These are phyloP conservation scores for Sebastes steindachneri DNA, from an alignment of 2,797 vertebrate species.

Conservation along the genomic window DNA sequence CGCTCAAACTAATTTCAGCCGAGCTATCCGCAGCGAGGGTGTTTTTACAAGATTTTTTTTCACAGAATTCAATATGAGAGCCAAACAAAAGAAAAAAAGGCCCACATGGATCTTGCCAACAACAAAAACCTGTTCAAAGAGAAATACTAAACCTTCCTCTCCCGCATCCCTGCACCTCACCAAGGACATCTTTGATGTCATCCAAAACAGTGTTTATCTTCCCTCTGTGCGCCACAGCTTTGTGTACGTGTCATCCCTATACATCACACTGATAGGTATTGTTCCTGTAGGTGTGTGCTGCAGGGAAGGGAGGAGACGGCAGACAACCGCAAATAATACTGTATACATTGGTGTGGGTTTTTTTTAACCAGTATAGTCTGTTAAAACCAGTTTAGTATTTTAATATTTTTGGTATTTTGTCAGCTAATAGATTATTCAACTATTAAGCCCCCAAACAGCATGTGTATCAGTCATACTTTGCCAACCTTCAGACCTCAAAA, in stretches of 20 bases:
- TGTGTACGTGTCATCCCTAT: slow-evolving; percentile 27
- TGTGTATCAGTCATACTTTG: not conserved
- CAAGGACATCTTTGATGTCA: slow-evolving; percentile 60
- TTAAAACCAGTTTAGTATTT: not conserved
- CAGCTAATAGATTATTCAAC: slow-evolving; percentile 1
- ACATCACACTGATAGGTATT: slow-evolving; percentile 6
- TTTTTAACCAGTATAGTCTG: not conserved
- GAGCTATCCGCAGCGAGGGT: not conserved
- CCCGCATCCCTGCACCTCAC: slow-evolving; percentile 30
- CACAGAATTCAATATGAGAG: slow-evolving; percentile 25
- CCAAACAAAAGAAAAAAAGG: slow-evolving; percentile 49
- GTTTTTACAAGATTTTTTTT: slow-evolving; percentile 24
- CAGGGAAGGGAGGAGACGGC: not conserved
- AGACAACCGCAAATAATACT: not conserved
- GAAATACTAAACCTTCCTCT: slow-evolving; percentile 43
- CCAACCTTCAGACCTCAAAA: too few species aligned
- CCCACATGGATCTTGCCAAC: slow-evolving; percentile 45
- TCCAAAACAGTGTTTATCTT: slow-evolving; percentile 60
- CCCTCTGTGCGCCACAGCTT: slow-evolving; percentile 31
- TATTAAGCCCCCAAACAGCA: not conserved
- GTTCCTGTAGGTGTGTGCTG: not conserved
- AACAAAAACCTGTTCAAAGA: slow-evolving; percentile 56
- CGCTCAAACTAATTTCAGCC: slow-evolving; percentile 22
- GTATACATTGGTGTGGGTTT: not conserved
- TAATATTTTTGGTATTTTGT: not conserved